Conservation (phyloP, 1,140 invertebrate genomes). For the Acromyrmex charruanus region DNA sequence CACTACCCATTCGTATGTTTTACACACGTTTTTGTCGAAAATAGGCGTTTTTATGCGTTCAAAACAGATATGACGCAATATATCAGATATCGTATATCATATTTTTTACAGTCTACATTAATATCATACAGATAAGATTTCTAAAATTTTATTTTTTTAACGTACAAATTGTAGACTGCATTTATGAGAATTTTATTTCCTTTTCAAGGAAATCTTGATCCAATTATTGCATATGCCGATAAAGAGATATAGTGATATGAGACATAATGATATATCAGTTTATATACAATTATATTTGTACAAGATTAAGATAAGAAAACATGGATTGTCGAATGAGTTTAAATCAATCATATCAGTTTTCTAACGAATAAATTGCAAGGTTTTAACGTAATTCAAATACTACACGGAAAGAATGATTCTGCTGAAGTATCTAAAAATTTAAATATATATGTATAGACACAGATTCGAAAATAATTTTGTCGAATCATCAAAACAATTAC, state of each 20-base stretch:
- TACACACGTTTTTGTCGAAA: not conserved
- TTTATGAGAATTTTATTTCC: not conserved
- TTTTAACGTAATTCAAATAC: not conserved
- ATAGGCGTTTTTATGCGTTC: not conserved
- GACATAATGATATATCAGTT: not conserved
- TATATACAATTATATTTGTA: not conserved
- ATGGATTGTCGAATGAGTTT: too few relatives aligned
- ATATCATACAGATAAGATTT: not conserved
- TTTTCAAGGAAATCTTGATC: not conserved
- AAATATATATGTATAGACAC: too few relatives aligned
- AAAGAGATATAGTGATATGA: not conserved
- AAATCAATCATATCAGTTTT: not conserved
- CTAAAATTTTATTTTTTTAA: not conserved
- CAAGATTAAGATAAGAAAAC: conserved; percentile 22
- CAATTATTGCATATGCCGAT: not conserved
- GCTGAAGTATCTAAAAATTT: too few relatives aligned
- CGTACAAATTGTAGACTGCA: not conserved
- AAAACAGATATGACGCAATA: not conserved
- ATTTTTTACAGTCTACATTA: not conserved
- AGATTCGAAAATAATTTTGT: too few relatives aligned
- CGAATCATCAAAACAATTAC: too few relatives aligned
- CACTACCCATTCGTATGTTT: not conserved
- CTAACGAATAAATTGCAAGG: not conserved
- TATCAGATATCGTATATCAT: not conserved
- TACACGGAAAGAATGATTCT: too few relatives aligned